phyloP scores from a whole-genome alignment of 2,113 vertebrate species.

The Ia io region DNA sequence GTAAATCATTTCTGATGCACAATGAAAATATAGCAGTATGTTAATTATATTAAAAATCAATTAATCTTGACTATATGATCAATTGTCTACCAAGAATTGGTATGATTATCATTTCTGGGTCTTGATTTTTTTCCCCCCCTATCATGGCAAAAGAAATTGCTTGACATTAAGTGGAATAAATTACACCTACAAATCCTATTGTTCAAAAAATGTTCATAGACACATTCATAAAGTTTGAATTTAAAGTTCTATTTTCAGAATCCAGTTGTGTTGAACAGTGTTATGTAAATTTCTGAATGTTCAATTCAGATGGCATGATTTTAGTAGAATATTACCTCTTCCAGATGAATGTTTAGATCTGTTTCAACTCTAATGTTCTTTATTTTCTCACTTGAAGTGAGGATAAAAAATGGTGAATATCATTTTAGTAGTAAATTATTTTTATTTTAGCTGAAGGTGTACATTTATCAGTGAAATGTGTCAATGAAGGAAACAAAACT shows the following conservation, averaged over 20 bases:
- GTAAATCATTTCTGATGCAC: slow-evolving; percentile 55
- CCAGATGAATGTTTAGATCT: not conserved
- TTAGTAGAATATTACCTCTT: not conserved
- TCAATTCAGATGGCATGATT: not conserved
- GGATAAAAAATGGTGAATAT: slow-evolving; percentile 30
- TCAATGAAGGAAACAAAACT: slow-evolving; percentile 1
- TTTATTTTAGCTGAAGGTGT: slow-evolving; percentile 38
- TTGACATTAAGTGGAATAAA: slow-evolving; percentile 32
- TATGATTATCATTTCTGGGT: slow-evolving; percentile 53
- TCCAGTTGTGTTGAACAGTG: slow-evolving; percentile 8
- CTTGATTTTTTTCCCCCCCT: slow-evolving; percentile 12
- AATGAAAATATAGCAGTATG: slow-evolving; percentile 54
- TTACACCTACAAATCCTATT: slow-evolving; percentile 35
- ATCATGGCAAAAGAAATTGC: slow-evolving; percentile 62
- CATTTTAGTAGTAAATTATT: slow-evolving; percentile 39
- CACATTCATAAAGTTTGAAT: slow-evolving; percentile 32
- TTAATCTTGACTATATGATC: slow-evolving; percentile 37
- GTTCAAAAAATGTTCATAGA: slow-evolving; percentile 27
- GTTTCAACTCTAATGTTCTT: not conserved
- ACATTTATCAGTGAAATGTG: slow-evolving; percentile 18
- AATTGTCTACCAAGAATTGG: slow-evolving; percentile 37
- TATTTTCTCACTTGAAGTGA: not conserved
- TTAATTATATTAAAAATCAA: slow-evolving; percentile 51
- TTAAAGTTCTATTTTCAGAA: slow-evolving; percentile 57
- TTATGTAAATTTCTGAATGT: not conserved